Base-by-base conservation (phyloP, 2,888 invertebrate species). In the Caenorhabditis imperialis region DNA sequence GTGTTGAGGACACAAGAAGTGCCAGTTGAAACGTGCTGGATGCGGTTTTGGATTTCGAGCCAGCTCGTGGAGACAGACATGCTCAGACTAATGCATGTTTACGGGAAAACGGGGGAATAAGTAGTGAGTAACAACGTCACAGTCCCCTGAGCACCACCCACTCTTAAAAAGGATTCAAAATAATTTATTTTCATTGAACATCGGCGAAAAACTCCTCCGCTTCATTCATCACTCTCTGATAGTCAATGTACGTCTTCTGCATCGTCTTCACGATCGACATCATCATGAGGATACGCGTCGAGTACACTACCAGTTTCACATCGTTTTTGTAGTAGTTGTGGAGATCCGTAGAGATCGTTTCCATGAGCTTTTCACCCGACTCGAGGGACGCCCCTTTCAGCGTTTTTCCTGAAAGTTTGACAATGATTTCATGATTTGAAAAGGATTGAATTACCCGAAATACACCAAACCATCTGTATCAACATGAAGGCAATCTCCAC, bases 401-500 rank as follows among this genome's bases (percentile, higher is more conserved):
- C 3, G 54, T 47, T 54, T 45, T 47, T 1, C 54, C 63, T 63
- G 48, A 14, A 61, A 50, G 22, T n/a, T n/a, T n/a, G n/a, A n/a
- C n/a, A 44, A 20, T 2, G 7, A 12, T 1, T 35, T 53, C 38
- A n/a, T 18, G 35, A 33, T 33, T 25, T 37, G 27, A 2, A 40
- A 16, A 12, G 40, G 16, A 12, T 16, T 38, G 4, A 18, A 48
- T 54, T 35, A 65, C 65, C 65, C 33, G 50, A 48, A 1, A 65
- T 55, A 42, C 48, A 23, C 55, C 55, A 65, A 8, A 65, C 50
- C 22, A 65, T 48, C n/a, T 65, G 55, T 40, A 55, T 55, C 16
- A 55, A 23, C 50, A 65, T 40, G 25, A 50, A 65, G 1, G 42
- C 55, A 4, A 18, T 20, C 47, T 65, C 65, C 23, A 42, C 35